phyloP scores from a whole-genome alignment of 2,113 vertebrate genomes.

The Pachyramphus minor region DNA sequence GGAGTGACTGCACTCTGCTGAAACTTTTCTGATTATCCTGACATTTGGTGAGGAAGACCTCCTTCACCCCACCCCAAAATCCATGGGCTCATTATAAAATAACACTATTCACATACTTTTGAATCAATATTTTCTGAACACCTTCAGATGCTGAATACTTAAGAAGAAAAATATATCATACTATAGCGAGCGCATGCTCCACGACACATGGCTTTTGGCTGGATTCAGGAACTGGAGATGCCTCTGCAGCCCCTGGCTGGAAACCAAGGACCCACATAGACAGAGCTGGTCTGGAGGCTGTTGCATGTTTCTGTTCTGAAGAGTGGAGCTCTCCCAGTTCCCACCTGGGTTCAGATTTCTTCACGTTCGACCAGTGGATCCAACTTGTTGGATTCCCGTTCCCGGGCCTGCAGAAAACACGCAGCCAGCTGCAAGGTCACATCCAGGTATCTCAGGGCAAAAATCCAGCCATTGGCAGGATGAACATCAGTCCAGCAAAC shows the following conservation, averaged over 20 bases:
- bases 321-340: background rate
- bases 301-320: background rate
- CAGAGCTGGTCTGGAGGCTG: background rate
- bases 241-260: background rate
- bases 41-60: background rate
- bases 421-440: conserved; percentile 24
- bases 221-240: background rate
- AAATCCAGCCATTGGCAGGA: background rate
- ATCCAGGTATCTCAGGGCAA: background rate
- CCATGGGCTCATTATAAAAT: conserved; percentile 48
- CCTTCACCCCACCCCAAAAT: background rate
- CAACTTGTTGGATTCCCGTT: background rate
- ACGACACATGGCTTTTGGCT: conserved; percentile 53
- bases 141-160: conserved; percentile 73
- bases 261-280: background rate
- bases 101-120: conserved; percentile 66
- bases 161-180: conserved; percentile 50
- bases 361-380: background rate
- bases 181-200: conserved; percentile 26
- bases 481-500: conserved; percentile 21
- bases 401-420: background rate
- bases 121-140: conserved; percentile 68
- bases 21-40: conserved; percentile 26
- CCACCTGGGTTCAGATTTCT: background rate
- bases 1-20: conserved; percentile 13